Evolutionary conservation across 2,113 vertebrate genomes (phyloP).

Genomic region (Abramis brama): DNA sequence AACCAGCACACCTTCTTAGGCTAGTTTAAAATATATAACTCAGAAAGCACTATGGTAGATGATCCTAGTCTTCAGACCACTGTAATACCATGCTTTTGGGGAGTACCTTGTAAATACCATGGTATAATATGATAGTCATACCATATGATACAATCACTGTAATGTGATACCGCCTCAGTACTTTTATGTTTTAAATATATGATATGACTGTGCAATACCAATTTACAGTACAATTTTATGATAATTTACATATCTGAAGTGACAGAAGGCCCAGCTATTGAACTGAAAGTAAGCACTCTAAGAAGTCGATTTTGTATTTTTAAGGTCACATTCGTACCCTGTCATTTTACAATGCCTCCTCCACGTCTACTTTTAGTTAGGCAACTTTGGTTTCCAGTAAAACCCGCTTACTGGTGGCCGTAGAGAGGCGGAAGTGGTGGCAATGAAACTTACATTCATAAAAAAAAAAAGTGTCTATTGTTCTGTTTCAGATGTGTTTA

Average conservation of each 20-base stretch:
- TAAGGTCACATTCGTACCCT: neutral
- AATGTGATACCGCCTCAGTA: neutral
- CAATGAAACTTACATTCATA: constrained; percentile 63
- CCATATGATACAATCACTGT: neutral
- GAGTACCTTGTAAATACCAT: neutral
- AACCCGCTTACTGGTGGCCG: constrained; percentile 62
- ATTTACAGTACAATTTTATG: neutral
- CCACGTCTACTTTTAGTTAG: constrained; percentile 67
- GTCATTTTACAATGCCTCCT: constrained; percentile 11
- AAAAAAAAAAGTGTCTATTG: constrained; percentile 46
- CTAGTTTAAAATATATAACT: neutral
- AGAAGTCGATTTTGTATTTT: neutral
- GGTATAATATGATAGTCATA: neutral
- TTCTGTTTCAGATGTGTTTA: constrained; percentile 52
- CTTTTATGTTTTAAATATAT: neutral
- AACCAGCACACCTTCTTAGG: neutral
- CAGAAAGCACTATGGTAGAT: neutral
- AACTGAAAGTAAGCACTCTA: constrained; percentile 8
- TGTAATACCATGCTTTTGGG: neutral
- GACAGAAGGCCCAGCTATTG: neutral
- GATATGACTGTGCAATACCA: neutral
- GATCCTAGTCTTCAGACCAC: neutral
- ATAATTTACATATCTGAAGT: neutral
- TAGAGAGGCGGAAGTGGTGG: constrained; percentile 73
- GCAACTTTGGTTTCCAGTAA: constrained; percentile 73